These are phyloP conservation scores for Euthynnus affinis DNA, from an alignment of 2,797 vertebrate species.

Conservation along the genomic window DNA sequence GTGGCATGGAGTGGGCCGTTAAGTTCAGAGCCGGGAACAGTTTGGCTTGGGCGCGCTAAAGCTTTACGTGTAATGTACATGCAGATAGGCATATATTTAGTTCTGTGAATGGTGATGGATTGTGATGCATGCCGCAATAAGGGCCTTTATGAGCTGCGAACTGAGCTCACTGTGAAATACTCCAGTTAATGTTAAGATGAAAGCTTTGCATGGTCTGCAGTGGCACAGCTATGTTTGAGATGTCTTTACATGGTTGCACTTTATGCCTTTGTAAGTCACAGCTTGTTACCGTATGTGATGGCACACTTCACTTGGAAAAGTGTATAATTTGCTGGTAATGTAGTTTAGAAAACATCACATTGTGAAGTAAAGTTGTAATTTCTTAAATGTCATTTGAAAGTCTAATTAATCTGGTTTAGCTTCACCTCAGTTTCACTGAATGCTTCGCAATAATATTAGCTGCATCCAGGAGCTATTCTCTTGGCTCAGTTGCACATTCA, in stretches of 20 bases:
- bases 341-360: constrained; percentile 30
- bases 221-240: constrained; percentile 8
- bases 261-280: constrained; percentile 30
- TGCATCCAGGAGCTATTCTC: constrained; percentile 1
- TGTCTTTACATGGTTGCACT: constrained; percentile 30
- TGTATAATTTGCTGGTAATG: constrained; percentile 31
- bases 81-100: constrained; percentile 59
- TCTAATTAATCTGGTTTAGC: constrained; percentile 40
- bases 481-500: neutral
- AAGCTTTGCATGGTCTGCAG: constrained; percentile 23
- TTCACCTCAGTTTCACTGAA: constrained; percentile 18
- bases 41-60: constrained; percentile 44
- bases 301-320: neutral
- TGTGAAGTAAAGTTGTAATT: constrained; percentile 27
- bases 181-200: constrained; percentile 9
- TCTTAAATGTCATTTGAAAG: constrained; percentile 6
- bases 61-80: constrained; percentile 59
- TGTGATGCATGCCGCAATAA: constrained; percentile 30
- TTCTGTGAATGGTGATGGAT: constrained; percentile 29
- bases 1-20: constrained; percentile 61
- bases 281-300: neutral
- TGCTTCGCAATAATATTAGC: neutral
- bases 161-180: constrained; percentile 7
- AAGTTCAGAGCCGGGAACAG: constrained; percentile 47
- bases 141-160: constrained; percentile 50